These are phyloP conservation scores for Emydoidea blandingii DNA, from an alignment of 2,797 vertebrate genomes.

Conservation along the genomic window DNA sequence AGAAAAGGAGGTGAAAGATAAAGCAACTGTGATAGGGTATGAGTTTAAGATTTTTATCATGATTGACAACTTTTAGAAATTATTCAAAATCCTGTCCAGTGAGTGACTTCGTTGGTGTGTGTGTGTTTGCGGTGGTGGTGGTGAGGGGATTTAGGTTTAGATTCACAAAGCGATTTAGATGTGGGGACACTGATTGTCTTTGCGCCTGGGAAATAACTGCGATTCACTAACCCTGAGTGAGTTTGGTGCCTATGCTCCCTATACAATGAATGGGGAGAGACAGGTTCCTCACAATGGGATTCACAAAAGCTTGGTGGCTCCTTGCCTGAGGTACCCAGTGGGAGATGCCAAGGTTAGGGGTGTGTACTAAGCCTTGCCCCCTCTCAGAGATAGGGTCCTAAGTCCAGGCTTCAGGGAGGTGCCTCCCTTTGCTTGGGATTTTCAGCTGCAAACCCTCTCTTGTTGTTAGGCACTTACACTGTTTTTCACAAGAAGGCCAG, in stretches of 20 bases:
- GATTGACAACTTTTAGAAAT: constrained; percentile 12
- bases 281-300: background rate
- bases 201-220: too few relatives aligned
- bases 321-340: too few relatives aligned
- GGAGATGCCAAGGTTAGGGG: background rate
- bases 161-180: too few relatives aligned
- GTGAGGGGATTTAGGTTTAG: too few relatives aligned
- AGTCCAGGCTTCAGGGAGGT: background rate
- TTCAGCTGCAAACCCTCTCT: background rate
- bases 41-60: background rate
- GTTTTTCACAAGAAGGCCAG: background rate
- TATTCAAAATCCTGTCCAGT: background rate
- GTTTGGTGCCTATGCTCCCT: too few relatives aligned
- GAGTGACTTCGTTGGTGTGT: background rate
- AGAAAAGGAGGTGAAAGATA: background rate
- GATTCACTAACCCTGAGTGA: too few relatives aligned
- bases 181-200: too few relatives aligned
- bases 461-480: background rate
- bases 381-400: background rate
- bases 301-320: background rate
- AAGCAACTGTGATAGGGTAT: background rate
- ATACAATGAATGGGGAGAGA: background rate
- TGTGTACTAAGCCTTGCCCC: background rate
- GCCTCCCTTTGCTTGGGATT: background rate
- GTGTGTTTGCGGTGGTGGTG: too few relatives aligned